phyloP scores from a whole-genome alignment of 2,888 invertebrate species.

The Platynereis dumerilii region DNA sequence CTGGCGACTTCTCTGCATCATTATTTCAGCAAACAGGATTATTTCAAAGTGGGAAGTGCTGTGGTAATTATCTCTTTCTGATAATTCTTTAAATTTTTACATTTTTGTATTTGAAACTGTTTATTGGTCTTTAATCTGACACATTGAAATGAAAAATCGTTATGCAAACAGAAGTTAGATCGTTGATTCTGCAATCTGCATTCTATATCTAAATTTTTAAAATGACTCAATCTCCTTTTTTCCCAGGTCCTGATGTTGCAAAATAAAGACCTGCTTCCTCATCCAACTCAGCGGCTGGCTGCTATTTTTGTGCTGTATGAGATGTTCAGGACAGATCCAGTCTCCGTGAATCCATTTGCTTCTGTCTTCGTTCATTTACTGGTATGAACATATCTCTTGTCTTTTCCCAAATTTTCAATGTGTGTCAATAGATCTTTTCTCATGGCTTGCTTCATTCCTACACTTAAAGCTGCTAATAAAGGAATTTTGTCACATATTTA shows the following conservation, averaged over 20 bases:
- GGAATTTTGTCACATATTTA: no score
- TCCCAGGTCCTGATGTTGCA: conserved; percentile 69
- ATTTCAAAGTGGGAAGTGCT: conserved; percentile 71
- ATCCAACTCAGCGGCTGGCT: conserved; percentile 73
- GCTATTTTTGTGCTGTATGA: conserved; percentile 76
- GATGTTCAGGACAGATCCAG: conserved; percentile 73
- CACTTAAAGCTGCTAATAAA: no score
- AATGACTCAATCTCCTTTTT: no score
- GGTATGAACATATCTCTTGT: conserved; percentile 60
- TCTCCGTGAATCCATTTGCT: conserved; percentile 75
- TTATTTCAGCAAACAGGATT: conserved; percentile 78
- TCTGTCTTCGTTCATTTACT: conserved; percentile 74
- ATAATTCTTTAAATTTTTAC: neutral
- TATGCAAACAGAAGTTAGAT: no score
- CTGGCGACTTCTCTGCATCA: conserved; percentile 80
- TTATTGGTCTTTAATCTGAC: no score
- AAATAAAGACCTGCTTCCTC: conserved; percentile 75
- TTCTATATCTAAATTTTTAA: no score
- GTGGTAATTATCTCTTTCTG: conserved; percentile 46
- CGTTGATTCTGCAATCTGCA: no score
- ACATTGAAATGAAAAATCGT: no score
- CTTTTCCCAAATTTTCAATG: no score
- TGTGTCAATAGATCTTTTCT: no score
- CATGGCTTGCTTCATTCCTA: no score
- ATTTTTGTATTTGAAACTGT: no score